These are phyloP conservation scores for Psilopsiagon aymara DNA, from an alignment of 2,113 vertebrate species.

Conservation along the genomic window DNA sequence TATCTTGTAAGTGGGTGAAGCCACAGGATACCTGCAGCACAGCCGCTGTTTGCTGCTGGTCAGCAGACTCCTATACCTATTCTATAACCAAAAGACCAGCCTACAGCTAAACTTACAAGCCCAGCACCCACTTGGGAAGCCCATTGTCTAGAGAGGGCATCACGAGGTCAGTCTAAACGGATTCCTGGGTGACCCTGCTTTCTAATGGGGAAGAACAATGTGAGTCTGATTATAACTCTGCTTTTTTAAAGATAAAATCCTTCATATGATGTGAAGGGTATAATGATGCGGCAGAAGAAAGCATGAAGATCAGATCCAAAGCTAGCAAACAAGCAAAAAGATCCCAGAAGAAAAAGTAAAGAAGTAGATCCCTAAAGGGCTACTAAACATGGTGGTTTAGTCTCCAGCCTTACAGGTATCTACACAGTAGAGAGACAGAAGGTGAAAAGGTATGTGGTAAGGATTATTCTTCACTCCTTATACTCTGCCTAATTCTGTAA, in stretches of 20 bases:
- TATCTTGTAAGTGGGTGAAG: background rate
- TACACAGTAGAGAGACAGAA: background rate
- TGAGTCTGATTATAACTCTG: background rate
- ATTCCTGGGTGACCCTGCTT: background rate
- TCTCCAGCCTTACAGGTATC: background rate
- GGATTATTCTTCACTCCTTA: background rate
- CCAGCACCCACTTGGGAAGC: background rate
- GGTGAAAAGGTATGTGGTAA: background rate
- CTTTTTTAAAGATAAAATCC: background rate
- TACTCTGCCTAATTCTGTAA: background rate
- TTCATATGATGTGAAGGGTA: background rate
- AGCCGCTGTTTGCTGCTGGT: background rate
- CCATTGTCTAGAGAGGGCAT: background rate
- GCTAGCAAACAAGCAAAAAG: background rate
- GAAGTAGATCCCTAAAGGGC: background rate
- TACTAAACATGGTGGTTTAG: background rate
- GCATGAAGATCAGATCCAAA: background rate
- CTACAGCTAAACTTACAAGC: background rate
- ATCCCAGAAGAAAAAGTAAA: background rate
- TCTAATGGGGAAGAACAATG: background rate
- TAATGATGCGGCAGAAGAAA: background rate
- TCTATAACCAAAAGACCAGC: background rate
- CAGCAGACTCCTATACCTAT: background rate
- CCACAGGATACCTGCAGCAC: background rate
- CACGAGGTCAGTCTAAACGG: accelerated